Evolutionary conservation across 1,140 invertebrate species (phyloP).

Genomic region (Pachypeltis micranthus): DNA sequence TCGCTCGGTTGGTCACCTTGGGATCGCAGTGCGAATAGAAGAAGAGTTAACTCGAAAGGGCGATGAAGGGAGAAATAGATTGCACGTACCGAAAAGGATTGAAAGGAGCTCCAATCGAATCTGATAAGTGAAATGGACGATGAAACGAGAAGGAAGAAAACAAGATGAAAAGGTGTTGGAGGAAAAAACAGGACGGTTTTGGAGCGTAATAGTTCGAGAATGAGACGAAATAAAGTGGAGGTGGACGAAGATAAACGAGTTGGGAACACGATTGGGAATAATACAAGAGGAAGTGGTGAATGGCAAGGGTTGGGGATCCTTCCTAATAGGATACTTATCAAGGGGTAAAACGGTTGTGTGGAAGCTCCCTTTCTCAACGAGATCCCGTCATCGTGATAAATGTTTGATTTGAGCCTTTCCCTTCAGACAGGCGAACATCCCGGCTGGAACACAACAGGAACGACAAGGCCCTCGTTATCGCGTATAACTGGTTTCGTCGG

Average conservation of each 20-base stretch:
- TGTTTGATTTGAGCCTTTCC: not conserved
- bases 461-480: no score
- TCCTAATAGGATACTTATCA: conserved; percentile 1
- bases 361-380: not conserved
- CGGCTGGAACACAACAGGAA: no score
- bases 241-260: conserved; percentile 10
- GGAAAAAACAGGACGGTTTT: not conserved
- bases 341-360: not conserved
- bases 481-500: no score
- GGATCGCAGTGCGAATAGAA: no score
- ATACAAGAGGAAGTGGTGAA: not conserved
- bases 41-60: no score
- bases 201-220: not conserved
- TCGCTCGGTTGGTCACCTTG: no score
- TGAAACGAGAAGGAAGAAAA: no score
- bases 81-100: not conserved
- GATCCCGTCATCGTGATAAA: no score
- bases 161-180: not conserved
- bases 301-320: not conserved
- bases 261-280: not conserved
- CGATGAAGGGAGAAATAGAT: not conserved
- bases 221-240: conserved; percentile 9
- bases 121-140: conserved; percentile 11
- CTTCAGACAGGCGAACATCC: no score
- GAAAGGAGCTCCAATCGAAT: not conserved